A percentile compares a stretch with the other conserved stretches of the same genome.
These are phyloP conservation scores for Discoglossus pictus DNA, from an alignment of 2,797 vertebrate species.

Conservation along the genomic window DNA sequence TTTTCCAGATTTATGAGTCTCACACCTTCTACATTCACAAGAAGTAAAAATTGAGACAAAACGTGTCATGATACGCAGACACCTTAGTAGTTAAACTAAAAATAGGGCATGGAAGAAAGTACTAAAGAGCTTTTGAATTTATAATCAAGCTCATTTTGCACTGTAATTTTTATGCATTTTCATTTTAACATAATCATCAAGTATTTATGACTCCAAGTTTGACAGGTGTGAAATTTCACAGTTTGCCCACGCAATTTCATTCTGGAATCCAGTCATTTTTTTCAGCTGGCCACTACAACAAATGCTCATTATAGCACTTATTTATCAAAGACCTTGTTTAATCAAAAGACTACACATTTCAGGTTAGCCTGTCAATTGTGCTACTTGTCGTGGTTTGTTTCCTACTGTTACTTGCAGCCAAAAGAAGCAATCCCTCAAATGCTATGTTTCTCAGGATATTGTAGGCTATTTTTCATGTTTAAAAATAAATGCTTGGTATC, in stretches of 20 bases:
- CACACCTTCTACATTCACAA: slow-evolving; percentile 2
- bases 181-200: slow-evolving; percentile 42
- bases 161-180: slow-evolving; percentile 18
- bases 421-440: background rate
- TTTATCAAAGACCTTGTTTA: slow-evolving; percentile 24
- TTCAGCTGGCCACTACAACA: background rate
- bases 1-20: slow-evolving; percentile 8
- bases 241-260: slow-evolving; percentile 16
- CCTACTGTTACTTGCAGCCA: slow-evolving; percentile 5
- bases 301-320: slow-evolving; percentile 25
- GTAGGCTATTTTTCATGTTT: background rate
- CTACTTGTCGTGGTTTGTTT: background rate
- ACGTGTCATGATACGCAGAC: slow-evolving; percentile 15
- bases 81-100: slow-evolving; percentile 11
- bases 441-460: slow-evolving; percentile 13
- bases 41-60: background rate
- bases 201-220: slow-evolving; percentile 12
- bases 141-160: slow-evolving; percentile 22
- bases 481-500: no score
- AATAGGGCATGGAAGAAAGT: slow-evolving; percentile 9
- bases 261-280: background rate
- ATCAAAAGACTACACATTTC: slow-evolving; percentile 10
- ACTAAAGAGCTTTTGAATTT: slow-evolving; percentile 9
- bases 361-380: background rate
- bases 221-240: slow-evolving; percentile 34